These are phyloP conservation scores for Xylota segnis DNA, from an alignment of 2,888 invertebrate species.

Conservation along the genomic window DNA sequence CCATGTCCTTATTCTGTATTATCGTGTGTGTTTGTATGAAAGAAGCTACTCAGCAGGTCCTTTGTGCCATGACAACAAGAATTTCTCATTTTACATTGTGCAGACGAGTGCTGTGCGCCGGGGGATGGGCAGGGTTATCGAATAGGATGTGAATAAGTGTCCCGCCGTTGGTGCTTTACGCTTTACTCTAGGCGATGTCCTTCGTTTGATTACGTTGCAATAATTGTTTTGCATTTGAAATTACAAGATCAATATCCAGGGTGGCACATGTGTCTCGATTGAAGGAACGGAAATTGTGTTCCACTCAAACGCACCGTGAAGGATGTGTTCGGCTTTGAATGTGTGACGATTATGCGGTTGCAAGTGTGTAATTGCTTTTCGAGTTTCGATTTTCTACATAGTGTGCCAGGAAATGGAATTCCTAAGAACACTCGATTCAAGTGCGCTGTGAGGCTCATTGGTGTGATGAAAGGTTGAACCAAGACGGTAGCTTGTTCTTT, in stretches of 20 bases:
- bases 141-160: slow-evolving; percentile 3
- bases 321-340: slow-evolving; percentile 11
- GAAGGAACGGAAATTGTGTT: slow-evolving; percentile 7
- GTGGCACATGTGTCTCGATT: slow-evolving; percentile 25
- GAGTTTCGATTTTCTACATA: slow-evolving; percentile 28
- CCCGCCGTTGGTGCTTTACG: neutral
- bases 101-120: slow-evolving; percentile 8
- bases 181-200: slow-evolving; percentile 11
- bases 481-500: too few relatives aligned
- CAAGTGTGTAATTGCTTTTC: slow-evolving; percentile 12
- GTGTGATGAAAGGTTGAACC: too few relatives aligned
- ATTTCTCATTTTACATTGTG: slow-evolving; percentile 29
- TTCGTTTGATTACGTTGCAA: slow-evolving; percentile 55
- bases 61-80: slow-evolving; percentile 35
- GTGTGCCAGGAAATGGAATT: neutral
- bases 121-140: slow-evolving; percentile 3
- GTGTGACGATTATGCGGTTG: slow-evolving; percentile 31
- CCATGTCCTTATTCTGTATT: slow-evolving; percentile 41
- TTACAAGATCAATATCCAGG: slow-evolving; percentile 60
- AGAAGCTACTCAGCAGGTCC: slow-evolving; percentile 9
- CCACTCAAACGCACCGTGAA: slow-evolving; percentile 22
- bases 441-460: neutral
- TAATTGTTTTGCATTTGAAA: slow-evolving; percentile 67
- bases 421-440: neutral
- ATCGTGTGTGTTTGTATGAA: neutral